These are phyloP conservation scores for Aplodontia rufa DNA, from an alignment of 2,113 vertebrate genomes.

Conservation along the genomic window DNA sequence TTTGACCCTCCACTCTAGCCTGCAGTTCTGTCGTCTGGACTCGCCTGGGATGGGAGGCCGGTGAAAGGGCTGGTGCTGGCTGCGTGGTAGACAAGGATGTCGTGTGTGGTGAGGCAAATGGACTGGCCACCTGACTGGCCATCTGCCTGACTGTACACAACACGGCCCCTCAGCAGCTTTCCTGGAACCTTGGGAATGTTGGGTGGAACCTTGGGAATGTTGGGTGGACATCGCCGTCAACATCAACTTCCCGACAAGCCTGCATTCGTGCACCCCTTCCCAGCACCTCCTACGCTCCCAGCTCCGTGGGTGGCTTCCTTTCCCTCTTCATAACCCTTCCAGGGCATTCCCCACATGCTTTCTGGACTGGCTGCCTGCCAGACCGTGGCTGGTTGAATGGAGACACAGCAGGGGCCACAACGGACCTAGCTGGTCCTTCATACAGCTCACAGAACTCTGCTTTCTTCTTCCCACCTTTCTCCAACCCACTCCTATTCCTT, in stretches of 20 bases:
- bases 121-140: constrained; percentile 98
- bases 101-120: constrained; percentile 93
- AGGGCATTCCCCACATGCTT: too few species aligned
- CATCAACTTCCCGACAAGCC: background rate
- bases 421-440: background rate
- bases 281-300: background rate
- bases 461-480: background rate
- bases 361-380: background rate
- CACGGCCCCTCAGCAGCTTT: constrained; percentile 97
- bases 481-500: background rate
- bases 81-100: constrained; percentile 90
- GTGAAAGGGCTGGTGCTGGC: constrained; percentile 91
- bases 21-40: constrained; percentile 95
- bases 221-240: background rate
- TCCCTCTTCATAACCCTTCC: too few species aligned
- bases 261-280: background rate
- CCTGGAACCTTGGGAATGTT: constrained; percentile 88
- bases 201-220: constrained; percentile 85
- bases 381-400: background rate
- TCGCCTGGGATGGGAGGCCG: constrained; percentile 90
- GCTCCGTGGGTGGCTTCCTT: background rate
- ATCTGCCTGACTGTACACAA: constrained; percentile 98
- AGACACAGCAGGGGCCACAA: background rate
- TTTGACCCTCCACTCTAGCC: constrained; percentile 98
- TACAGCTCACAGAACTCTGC: background rate